Percentiles rank a stretch among this genome's conserved stretches.
phyloP scores from a whole-genome alignment of 1,140 invertebrate genomes.

The Periplaneta americana region DNA sequence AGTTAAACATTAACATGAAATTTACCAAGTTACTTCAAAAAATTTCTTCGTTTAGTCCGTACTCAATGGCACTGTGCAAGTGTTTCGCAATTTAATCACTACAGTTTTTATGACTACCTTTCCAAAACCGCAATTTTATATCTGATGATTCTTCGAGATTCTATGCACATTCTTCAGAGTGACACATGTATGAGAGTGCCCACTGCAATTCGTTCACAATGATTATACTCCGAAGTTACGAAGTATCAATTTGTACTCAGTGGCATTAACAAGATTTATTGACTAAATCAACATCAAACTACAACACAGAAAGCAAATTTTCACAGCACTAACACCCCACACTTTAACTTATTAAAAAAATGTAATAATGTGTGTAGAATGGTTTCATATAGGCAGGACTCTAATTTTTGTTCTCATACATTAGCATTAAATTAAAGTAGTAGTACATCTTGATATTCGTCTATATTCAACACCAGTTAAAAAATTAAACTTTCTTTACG shows the following conservation, averaged over 20 bases:
- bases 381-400: not conserved
- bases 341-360: not conserved
- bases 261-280: not conserved
- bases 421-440: not conserved
- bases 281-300: not conserved
- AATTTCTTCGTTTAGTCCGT: not conserved
- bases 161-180: not conserved
- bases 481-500: constrained; percentile 16
- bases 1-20: not conserved
- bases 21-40: not conserved
- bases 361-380: not conserved
- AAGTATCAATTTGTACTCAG: not conserved
- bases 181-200: not conserved
- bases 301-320: not conserved
- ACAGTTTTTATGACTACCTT: not conserved
- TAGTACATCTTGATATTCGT: constrained; percentile 42
- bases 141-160: not conserved
- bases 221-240: not conserved
- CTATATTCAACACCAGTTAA: constrained; percentile 46
- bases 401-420: not conserved
- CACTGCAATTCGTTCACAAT: not conserved
- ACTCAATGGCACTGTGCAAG: not conserved
- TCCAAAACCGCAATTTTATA: not conserved
- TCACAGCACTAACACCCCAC: not conserved
- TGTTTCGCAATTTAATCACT: not conserved